Evolutionary conservation across 2,113 vertebrate species (phyloP).

Genomic region (Odocoileus hemionus): DNA sequence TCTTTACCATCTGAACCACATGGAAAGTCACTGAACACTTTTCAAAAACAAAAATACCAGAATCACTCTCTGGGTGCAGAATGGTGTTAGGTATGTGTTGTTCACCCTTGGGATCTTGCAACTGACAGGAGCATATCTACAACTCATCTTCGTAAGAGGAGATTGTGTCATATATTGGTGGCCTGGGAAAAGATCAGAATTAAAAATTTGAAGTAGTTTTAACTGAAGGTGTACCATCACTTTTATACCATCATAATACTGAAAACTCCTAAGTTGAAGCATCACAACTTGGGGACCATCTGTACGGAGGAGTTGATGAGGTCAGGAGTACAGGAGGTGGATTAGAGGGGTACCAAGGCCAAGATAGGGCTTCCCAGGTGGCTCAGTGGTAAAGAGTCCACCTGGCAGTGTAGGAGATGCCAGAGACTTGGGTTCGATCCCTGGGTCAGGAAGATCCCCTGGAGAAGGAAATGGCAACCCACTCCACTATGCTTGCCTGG

Average conservation of each 20-base stretch:
- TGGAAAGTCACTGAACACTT: neutral
- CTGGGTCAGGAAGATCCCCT: neutral
- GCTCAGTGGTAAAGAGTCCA: neutral
- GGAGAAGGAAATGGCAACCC: neutral
- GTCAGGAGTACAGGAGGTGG: neutral
- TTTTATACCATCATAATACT: neutral
- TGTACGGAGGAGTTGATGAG: neutral
- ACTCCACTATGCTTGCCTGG: neutral
- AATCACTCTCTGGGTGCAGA: neutral
- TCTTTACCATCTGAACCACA: neutral
- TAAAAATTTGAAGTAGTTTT: neutral
- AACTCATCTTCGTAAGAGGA: neutral
- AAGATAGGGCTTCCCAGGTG: neutral
- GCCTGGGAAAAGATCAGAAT: neutral
- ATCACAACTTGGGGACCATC: neutral
- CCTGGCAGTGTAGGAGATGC: neutral
- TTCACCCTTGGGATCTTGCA: neutral
- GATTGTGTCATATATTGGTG: neutral
- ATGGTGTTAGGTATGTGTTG: neutral
- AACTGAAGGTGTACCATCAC: neutral
- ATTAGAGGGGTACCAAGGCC: neutral
- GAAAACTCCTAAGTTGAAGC: neutral
- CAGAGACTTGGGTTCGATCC: neutral
- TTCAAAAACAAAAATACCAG: neutral
- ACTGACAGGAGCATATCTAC: neutral